Evolutionary conservation across 2,888 invertebrate species (phyloP), one percentile per base, ranked within the genome.

Genomic region (Amaurobius ferox): DNA sequence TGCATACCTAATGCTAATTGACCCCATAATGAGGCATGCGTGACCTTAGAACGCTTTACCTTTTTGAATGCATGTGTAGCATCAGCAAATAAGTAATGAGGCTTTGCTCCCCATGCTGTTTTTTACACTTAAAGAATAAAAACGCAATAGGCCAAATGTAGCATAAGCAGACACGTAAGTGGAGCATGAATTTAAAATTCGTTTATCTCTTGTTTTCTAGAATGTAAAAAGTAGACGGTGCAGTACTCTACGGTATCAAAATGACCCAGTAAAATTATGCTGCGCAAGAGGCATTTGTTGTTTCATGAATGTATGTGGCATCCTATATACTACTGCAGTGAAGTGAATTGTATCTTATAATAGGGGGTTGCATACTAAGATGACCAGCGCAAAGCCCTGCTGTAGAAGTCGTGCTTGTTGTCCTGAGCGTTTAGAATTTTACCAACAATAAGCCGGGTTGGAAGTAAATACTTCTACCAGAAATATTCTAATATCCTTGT

Each of bases 11-110:
- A 7, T 23, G 55, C 55, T 23, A 23, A 55, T 55, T 44, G 9
- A 44, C 2, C 44, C 23, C 55, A 55, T 55, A 19, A 23, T 55
- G 23, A 23, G 23, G 19, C 44, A 55, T 55, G 23, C 23, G 55
- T 55, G 55, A 55, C 55, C 1, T 55, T 55, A 55, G 55, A 55
- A 23, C 16, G 55, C 55, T 55, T n/a, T 55, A 23, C 55, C 23
- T 11, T 23, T 55, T 55, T 55, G 55, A 19, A 44, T 55, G 23
- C 5, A 55, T 23, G 19, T 55, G 23, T 55, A 23, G 55, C 23
- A 23, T 55, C 23, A 55, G 9, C 35, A 7, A n/a, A n/a, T n/a
- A 44, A 44, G 5, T 7, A 6, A 44, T 2, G 55, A 23, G 5
- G 55, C 23, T 55, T 55, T 3, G 1, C 2, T 55, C 5, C 19